Conservation (phyloP, 2,888 invertebrate species). For the Microctonus brassicae region DNA sequence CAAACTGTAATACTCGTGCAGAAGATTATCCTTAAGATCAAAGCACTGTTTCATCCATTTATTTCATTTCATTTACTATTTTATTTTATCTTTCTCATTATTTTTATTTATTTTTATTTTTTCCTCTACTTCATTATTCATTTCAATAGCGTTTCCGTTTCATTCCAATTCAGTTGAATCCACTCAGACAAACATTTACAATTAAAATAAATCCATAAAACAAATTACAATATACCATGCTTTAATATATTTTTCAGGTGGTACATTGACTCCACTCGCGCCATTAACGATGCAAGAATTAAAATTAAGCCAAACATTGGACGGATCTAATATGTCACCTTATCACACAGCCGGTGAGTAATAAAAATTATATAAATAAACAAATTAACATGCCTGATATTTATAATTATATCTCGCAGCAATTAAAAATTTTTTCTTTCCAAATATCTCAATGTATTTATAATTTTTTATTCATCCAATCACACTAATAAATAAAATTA, state of each 20-base stretch:
- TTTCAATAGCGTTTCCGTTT: background rate
- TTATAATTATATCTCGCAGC: background rate
- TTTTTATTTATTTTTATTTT: background rate
- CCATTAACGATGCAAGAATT: conserved; percentile 84
- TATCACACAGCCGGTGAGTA: conserved; percentile 78
- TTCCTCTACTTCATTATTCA: conserved; percentile 4
- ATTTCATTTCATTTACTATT: conserved; percentile 40
- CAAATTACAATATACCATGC: background rate
- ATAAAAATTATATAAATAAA: background rate
- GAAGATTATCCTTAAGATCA: conserved; percentile 16
- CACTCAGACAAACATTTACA: background rate
- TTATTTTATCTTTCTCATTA: conserved; percentile 49
- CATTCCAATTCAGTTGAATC: background rate
- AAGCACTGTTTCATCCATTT: background rate
- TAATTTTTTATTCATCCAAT: too few species aligned
- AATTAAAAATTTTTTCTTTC: background rate
- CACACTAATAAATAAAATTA: too few species aligned
- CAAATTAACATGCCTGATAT: conserved; percentile 16
- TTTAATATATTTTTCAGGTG: conserved; percentile 71
- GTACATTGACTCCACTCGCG: conserved; percentile 79
- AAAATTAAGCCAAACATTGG: conserved; percentile 78
- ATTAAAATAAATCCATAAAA: background rate
- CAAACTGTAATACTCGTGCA: conserved; percentile 44
- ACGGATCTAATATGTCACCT: conserved; percentile 76
- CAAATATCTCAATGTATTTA: background rate